Base-by-base conservation (phyloP, 2,888 invertebrate genomes). In the Agonopterix subpropinquella region DNA sequence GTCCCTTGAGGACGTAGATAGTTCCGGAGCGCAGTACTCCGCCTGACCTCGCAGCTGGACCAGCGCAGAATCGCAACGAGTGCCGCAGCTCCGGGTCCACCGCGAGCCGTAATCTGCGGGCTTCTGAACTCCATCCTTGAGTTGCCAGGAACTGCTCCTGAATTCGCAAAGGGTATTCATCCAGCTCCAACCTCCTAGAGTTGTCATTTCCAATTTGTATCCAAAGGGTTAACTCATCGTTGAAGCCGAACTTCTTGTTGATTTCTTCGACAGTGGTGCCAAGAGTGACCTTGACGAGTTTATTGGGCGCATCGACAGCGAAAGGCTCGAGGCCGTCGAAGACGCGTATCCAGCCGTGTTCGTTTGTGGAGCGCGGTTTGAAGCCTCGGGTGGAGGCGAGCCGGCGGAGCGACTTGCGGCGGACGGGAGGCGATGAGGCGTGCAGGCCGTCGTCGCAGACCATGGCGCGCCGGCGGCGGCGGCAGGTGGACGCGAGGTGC, bases 41-140 rank as follows among this genome's bases (percentile, higher is more conserved):
- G 41, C 87, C 75, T 8, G 84, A 78, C 2, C 86, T 80, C 0
- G 81, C 80, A 15, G 89, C 82, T 13, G 92, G 92, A 8, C 92
- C 92, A 8, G 90, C 87, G 62, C 91, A 90, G 82, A 92, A 92
- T 44, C 91, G 85, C 53, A 92, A 71, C 51, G 90, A 82, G 73
- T 91, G 90, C 42, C 91, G 84, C 52, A 92, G 73, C 65, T 92
- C 92, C 28, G 91, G 91, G 73, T 92, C 92, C 51, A 92, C 92
- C 9, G 92, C 91, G 52, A 92, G 75, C 43, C 92, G 83, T 36
- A 90, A 76, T 54, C 92, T 82, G 48, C 92, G 80, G 11, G 91
- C 89, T 59, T 84, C 73, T 45, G 92, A 91, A 47, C 78, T 79
- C 84, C 91, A 92, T 7, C 92, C 92, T 49, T 90, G 82, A 41